These are phyloP conservation scores for Platerodrilus igneus DNA, from an alignment of 2,888 invertebrate genomes.

Conservation along the genomic window DNA sequence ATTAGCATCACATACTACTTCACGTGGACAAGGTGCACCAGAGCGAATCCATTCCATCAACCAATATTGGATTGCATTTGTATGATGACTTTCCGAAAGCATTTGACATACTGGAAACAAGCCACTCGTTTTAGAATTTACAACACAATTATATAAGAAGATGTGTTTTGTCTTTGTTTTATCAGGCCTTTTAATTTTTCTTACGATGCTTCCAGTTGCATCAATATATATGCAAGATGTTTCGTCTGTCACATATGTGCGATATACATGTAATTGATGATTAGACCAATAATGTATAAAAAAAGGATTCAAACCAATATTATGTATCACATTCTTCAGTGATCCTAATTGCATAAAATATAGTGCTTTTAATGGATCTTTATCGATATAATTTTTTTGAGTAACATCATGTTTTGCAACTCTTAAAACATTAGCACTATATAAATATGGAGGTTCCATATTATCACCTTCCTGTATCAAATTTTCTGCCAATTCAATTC, in stretches of 20 bases:
- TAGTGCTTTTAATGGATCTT: background rate
- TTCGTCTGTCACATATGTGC: background rate
- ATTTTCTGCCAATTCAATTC: too few species aligned
- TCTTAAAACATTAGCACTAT: background rate
- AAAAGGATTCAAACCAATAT: conserved; percentile 5
- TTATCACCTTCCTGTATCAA: too few species aligned
- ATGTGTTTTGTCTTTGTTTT: conserved; percentile 2
- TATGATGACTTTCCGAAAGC: conserved; percentile 10
- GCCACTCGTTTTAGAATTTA: conserved; percentile 1
- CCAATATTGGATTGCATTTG: conserved; percentile 12
- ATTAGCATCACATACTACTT: background rate
- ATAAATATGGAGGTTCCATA: conserved; percentile 5
- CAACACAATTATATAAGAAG: conserved; percentile 4
- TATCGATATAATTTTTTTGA: background rate
- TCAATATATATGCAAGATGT: conserved; percentile 2
- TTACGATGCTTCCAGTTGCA: conserved; percentile 4
- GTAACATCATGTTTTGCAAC: background rate
- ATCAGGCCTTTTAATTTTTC: conserved; percentile 1
- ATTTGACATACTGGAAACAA: conserved; percentile 9
- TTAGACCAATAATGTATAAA: conserved; percentile 10
- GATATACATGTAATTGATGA: conserved; percentile 2
- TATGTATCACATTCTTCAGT: conserved; percentile 1
- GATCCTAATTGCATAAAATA: background rate
- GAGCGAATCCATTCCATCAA: conserved; percentile 10
- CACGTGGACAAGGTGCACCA: conserved; percentile 5